Evolutionary conservation across 1,140 invertebrate genomes (phyloP).

Genomic region (Drosophila novamexicana): DNA sequence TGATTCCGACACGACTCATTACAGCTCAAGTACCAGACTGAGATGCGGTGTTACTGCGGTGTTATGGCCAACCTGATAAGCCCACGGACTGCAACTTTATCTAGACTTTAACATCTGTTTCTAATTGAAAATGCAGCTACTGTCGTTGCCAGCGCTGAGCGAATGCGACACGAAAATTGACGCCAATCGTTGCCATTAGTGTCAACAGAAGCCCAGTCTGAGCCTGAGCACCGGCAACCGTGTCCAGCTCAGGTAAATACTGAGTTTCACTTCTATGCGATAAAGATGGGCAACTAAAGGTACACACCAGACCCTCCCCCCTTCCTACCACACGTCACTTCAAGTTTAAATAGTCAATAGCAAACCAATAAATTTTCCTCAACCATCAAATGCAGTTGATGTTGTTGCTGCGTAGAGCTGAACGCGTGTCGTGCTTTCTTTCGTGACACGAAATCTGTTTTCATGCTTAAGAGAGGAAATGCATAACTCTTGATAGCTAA

Average conservation of each 20-base stretch:
- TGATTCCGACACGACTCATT: slow-evolving; percentile 73
- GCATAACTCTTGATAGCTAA: too few relatives aligned
- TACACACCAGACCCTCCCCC: not conserved
- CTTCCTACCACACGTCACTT: slow-evolving; percentile 13
- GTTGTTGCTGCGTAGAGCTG: slow-evolving; percentile 34
- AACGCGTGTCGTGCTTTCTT: slow-evolving; percentile 15
- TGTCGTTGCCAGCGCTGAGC: slow-evolving; percentile 50
- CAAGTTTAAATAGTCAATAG: slow-evolving; percentile 79
- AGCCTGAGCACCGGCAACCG: slow-evolving; percentile 1
- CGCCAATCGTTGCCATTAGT: slow-evolving; percentile 80
- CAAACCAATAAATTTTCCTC: slow-evolving; percentile 69
- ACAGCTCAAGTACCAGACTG: slow-evolving; percentile 72
- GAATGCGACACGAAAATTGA: slow-evolving; percentile 76
- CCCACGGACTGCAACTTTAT: slow-evolving; percentile 47
- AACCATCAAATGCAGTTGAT: slow-evolving; percentile 47
- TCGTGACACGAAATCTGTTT: slow-evolving; percentile 5
- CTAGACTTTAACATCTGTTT: slow-evolving; percentile 81
- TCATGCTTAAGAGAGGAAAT: too few relatives aligned
- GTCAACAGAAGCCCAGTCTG: slow-evolving; percentile 59
- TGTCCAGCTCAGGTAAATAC: slow-evolving; percentile 67
- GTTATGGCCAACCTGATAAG: slow-evolving; percentile 44
- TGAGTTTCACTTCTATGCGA: slow-evolving; percentile 12
- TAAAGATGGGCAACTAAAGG: slow-evolving; percentile 36
- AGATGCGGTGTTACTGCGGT: slow-evolving; percentile 3
- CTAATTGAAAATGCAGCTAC: slow-evolving; percentile 84